These are phyloP conservation scores for Drosophila gunungcola DNA, from an alignment of 1,140 invertebrate species.

Conservation along the genomic window DNA sequence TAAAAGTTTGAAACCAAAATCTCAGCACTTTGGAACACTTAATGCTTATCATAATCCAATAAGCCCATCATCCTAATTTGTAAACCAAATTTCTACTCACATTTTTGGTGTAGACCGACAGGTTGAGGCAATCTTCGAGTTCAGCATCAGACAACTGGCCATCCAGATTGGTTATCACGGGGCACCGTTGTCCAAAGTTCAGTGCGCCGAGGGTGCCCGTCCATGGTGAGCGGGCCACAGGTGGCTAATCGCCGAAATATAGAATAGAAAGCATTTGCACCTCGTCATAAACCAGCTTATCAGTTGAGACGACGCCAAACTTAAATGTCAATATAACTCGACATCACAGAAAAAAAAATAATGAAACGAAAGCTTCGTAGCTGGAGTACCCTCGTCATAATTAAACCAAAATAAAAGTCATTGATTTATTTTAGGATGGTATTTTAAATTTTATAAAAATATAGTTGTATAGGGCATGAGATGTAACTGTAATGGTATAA, in stretches of 20 bases:
- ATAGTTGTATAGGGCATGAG: no score
- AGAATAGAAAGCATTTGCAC: conserved; percentile 4
- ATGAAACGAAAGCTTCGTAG: neutral
- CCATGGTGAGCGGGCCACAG: conserved; percentile 68
- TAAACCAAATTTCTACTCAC: conserved; percentile 47
- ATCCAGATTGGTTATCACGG: conserved; percentile 70
- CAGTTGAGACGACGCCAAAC: conserved; percentile 12
- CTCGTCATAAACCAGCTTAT: conserved; percentile 43
- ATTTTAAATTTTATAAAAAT: no score
- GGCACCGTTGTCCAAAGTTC: conserved; percentile 77
- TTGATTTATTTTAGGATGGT: no score
- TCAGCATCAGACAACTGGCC: conserved; percentile 47
- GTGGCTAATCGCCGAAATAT: conserved; percentile 42
- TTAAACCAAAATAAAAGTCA: neutral
- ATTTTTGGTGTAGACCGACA: conserved; percentile 79
- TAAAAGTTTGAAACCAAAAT: neutral
- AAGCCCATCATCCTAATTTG: neutral
- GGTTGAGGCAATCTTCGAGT: conserved; percentile 79
- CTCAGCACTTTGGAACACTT: neutral
- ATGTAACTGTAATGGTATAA: no score
- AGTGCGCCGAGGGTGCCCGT: conserved; percentile 48
- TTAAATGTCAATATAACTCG: conserved; percentile 19
- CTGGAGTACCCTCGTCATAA: neutral
- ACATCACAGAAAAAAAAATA: neutral
- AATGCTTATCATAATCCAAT: neutral